Evolutionary conservation across 2,888 invertebrate genomes (phyloP).

Genomic region (Strigamia maritima): DNA sequence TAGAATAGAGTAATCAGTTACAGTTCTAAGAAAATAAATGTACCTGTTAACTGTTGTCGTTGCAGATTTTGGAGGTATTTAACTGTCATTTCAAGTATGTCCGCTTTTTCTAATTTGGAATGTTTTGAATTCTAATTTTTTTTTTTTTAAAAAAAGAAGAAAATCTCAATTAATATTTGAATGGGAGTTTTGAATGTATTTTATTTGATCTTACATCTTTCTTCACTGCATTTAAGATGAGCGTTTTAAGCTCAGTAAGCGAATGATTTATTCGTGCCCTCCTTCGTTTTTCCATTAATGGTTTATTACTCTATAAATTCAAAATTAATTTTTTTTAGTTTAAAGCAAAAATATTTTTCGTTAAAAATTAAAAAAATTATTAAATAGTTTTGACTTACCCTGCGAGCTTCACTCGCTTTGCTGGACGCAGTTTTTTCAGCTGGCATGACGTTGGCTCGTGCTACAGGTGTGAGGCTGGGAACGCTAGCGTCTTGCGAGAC

Average conservation of each 20-base stretch:
- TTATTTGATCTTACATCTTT: conserved; percentile 22
- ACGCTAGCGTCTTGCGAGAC: conserved; percentile 18
- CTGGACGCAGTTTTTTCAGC: conserved; percentile 23
- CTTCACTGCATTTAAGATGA: conserved; percentile 24
- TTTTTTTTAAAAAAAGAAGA: neutral
- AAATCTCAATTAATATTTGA: neutral
- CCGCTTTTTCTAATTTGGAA: conserved; percentile 93
- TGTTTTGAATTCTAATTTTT: conserved; percentile 77
- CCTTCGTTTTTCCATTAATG: conserved; percentile 31
- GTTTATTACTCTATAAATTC: conserved; percentile 22
- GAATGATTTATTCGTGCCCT: conserved; percentile 15
- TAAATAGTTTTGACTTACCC: conserved; percentile 21
- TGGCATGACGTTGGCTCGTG: conserved; percentile 33
- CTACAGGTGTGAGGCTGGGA: conserved; percentile 21
- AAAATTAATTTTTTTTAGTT: neutral
- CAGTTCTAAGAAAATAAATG: neutral
- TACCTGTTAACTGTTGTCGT: conserved; percentile 45
- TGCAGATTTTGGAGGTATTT: conserved; percentile 75
- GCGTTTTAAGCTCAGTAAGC: conserved; percentile 6
- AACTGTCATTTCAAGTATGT: conserved; percentile 95
- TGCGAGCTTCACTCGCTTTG: conserved; percentile 31
- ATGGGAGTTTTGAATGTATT: neutral
- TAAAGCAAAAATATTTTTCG: neutral
- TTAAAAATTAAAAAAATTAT: neutral
- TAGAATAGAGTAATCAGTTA: neutral